A percentile compares a stretch with the other conserved stretches of the same genome.
phyloP scores from a whole-genome alignment of 2,888 invertebrate genomes.

The Beris morrisii region DNA sequence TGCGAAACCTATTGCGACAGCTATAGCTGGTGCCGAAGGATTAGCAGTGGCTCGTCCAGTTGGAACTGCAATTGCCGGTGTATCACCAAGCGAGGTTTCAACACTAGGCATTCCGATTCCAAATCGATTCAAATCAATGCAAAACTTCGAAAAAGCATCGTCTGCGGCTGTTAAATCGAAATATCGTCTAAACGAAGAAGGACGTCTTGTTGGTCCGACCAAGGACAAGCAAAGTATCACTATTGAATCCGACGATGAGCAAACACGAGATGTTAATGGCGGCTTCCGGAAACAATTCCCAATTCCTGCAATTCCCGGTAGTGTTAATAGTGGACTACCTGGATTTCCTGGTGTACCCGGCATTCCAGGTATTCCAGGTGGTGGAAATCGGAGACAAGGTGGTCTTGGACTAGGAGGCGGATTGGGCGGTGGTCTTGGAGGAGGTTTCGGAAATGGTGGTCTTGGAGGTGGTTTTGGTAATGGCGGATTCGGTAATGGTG shows the following conservation, averaged over 20 bases:
- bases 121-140: conserved; percentile 40
- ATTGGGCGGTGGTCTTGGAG: too few species aligned
- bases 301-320: conserved; percentile 18
- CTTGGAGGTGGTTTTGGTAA: too few species aligned
- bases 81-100: conserved; percentile 56
- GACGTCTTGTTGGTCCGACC: conserved; percentile 28
- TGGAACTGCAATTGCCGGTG: conserved; percentile 74
- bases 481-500: too few species aligned
- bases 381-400: conserved; percentile 11
- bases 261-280: neutral
- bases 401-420: neutral
- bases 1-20: conserved; percentile 71
- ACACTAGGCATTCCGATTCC: conserved; percentile 51
- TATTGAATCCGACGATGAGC: conserved; percentile 1
- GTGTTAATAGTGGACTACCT: neutral
- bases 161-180: neutral
- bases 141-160: neutral
- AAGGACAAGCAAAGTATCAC: conserved; percentile 11
- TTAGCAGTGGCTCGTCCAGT: conserved; percentile 71
- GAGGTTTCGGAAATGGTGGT: too few species aligned
- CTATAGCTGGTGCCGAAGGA: conserved; percentile 70
- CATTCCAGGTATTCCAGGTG: neutral
- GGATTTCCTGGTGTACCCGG: neutral
- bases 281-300: conserved; percentile 4
- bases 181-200: conserved; percentile 33